Evolutionary conservation across 2,113 vertebrate species (phyloP).

Genomic region (Dasyprocta punctata): DNA sequence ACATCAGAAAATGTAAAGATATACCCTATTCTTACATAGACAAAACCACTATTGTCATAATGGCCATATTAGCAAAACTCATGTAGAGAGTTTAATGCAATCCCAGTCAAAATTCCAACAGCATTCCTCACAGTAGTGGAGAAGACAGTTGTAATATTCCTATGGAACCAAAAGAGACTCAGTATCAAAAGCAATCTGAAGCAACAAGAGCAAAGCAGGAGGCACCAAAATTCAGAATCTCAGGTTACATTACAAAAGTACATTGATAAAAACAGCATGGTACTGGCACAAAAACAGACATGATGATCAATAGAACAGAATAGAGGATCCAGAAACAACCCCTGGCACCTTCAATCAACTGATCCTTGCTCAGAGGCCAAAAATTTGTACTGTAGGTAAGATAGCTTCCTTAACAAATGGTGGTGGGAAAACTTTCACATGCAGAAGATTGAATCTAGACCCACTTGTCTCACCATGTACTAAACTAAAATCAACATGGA

Average conservation of each 20-base stretch:
- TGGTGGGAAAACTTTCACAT: background rate
- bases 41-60: background rate
- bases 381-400: background rate
- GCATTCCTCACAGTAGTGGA: background rate
- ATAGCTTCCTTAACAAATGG: background rate
- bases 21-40: background rate
- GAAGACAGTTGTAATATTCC: background rate
- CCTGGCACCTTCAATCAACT: background rate
- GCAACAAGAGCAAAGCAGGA: background rate
- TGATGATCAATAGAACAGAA: background rate
- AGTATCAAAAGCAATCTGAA: background rate
- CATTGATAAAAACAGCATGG: background rate
- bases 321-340: background rate
- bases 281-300: background rate
- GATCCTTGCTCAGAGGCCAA: background rate
- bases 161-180: background rate
- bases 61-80: background rate
- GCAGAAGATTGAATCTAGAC: background rate
- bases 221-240: background rate
- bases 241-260: background rate
- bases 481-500: background rate
- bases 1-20: background rate
- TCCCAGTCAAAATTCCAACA: background rate
- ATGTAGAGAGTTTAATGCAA: background rate
- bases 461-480: background rate